Conservation (phyloP, 2,797 vertebrate genomes). For the Scleropages formosus region DNA sequence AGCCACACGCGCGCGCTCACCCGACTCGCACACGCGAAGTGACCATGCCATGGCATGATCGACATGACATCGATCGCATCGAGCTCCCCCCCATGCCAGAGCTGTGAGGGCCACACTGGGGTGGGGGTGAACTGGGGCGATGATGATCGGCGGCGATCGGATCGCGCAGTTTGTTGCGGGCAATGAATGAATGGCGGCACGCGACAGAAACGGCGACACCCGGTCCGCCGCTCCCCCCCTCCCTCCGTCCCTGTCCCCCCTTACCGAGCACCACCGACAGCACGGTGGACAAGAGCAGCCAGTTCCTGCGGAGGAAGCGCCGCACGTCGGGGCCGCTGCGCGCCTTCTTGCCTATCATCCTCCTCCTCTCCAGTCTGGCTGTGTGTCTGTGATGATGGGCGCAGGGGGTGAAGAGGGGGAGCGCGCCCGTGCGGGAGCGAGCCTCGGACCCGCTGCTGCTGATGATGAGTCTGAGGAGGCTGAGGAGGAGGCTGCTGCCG, state of each 20-base stretch:
- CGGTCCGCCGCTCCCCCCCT: too few species aligned
- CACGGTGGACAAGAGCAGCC: constrained; percentile 86
- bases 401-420: not conserved
- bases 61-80: too few species aligned
- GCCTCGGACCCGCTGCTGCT: not conserved
- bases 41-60: too few species aligned
- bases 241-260: constrained; percentile 11
- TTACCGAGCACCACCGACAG: constrained; percentile 84
- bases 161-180: too few species aligned
- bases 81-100: too few species aligned
- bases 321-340: constrained; percentile 66
- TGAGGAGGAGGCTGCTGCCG: too few species aligned
- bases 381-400: not conserved
- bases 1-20: too few species aligned
- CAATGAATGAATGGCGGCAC: not conserved
- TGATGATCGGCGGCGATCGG: too few species aligned
- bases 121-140: too few species aligned
- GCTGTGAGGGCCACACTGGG: too few species aligned
- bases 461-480: not conserved
- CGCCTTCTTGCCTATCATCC: constrained; percentile 72
- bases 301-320: constrained; percentile 79
- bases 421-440: constrained; percentile 6
- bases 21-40: too few species aligned
- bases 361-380: constrained; percentile 43
- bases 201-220: too few species aligned